Evolutionary conservation across 1,140 invertebrate species (phyloP).

Genomic region (Bombus sylvicola): DNA sequence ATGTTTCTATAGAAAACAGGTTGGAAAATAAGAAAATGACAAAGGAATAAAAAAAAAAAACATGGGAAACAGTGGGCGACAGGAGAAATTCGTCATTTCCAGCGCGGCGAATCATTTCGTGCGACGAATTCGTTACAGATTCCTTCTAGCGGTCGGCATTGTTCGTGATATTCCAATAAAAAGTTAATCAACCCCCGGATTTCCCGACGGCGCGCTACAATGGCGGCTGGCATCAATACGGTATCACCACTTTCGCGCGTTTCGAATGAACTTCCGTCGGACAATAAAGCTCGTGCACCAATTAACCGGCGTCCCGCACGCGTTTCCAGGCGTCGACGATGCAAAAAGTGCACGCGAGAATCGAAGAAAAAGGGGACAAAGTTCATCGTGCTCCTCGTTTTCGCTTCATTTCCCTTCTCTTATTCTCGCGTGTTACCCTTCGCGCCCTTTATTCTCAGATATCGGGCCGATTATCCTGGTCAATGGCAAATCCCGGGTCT

Average conservation of each 20-base stretch:
- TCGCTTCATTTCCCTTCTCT: too few relatives aligned
- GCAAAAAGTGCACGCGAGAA: neutral
- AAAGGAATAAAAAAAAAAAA: neutral
- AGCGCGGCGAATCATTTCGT: neutral
- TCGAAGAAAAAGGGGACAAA: conserved; percentile 2
- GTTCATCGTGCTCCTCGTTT: conserved; percentile 1
- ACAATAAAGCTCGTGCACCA: conserved; percentile 37
- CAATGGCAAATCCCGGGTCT: conserved; percentile 29
- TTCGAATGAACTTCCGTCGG: conserved; percentile 31
- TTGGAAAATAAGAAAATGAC: neutral
- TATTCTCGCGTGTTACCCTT: neutral
- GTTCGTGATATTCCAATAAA: conserved; percentile 48
- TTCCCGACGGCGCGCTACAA: conserved; percentile 36
- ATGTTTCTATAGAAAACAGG: neutral
- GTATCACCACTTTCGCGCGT: conserved; percentile 31
- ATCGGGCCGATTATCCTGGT: conserved; percentile 41
- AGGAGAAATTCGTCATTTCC: neutral
- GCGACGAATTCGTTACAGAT: conserved; percentile 22
- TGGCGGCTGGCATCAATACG: conserved; percentile 25
- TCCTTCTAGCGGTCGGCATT: conserved; percentile 8
- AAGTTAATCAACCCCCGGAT: conserved; percentile 42
- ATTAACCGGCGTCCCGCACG: conserved; percentile 32
- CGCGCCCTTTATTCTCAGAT: conserved; percentile 30
- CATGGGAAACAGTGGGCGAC: neutral
- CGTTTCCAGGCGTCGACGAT: conserved; percentile 11